These are phyloP conservation scores for Uropetala carovei DNA, from an alignment of 2,888 invertebrate species.

Conservation along the genomic window DNA sequence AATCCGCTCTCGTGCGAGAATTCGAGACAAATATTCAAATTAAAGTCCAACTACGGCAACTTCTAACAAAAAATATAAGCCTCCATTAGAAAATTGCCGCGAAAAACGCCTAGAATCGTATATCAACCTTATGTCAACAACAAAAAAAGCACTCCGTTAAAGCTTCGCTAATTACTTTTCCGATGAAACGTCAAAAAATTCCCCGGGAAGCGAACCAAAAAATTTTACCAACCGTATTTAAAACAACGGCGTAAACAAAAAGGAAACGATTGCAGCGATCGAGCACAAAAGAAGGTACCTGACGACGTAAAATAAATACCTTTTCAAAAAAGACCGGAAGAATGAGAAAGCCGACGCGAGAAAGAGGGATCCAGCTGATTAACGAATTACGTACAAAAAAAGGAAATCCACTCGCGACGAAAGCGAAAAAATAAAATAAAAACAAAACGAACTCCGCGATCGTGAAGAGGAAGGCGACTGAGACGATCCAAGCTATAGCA, in stretches of 20 bases:
- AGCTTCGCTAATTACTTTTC: neutral
- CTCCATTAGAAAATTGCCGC: neutral
- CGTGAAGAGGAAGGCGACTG: neutral
- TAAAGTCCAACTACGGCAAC: too few species aligned
- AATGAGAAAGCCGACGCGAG: too few species aligned
- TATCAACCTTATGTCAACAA: neutral
- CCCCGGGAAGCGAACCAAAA: neutral
- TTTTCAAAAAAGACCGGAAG: too few species aligned
- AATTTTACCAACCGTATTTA: neutral
- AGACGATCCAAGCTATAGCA: neutral
- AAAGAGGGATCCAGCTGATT: too few species aligned
- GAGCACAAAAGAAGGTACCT: neutral
- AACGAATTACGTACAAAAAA: too few species aligned
- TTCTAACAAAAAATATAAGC: too few species aligned
- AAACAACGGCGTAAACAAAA: neutral
- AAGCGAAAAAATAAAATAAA: neutral
- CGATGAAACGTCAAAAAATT: neutral
- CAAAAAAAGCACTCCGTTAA: neutral
- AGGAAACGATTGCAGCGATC: neutral
- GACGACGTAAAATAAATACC: neutral
- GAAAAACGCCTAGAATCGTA: neutral
- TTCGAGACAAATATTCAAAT: too few species aligned
- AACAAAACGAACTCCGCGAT: neutral
- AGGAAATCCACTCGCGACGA: neutral
- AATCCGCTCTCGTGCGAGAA: too few species aligned